phyloP scores from a whole-genome alignment of 2,888 invertebrate genomes.

The Drosophila kuntzei region DNA sequence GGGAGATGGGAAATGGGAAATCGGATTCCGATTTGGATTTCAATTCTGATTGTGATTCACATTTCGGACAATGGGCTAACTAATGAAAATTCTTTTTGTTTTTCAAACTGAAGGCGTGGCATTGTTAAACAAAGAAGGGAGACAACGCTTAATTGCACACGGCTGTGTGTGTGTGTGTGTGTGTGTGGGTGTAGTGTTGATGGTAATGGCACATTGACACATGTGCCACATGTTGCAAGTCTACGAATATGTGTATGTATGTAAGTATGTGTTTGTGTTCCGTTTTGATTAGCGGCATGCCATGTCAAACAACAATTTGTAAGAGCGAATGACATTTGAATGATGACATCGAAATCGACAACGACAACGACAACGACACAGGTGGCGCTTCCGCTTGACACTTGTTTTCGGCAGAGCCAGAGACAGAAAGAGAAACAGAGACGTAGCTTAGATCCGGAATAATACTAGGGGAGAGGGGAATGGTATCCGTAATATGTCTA shows the following conservation, averaged over 20 bases:
- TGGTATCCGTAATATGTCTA: constrained; percentile 64
- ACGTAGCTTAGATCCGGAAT: constrained; percentile 1
- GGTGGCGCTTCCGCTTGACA: constrained; percentile 75
- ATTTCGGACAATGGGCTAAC: constrained; percentile 64
- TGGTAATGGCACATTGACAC: constrained; percentile 38
- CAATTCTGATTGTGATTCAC: constrained; percentile 35
- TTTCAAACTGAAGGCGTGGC: constrained; percentile 38
- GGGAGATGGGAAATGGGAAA: constrained; percentile 2
- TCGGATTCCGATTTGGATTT: constrained; percentile 24
- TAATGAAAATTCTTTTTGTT: constrained; percentile 62
- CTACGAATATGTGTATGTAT: constrained; percentile 25
- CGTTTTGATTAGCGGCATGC: constrained; percentile 81
- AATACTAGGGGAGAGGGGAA: not conserved
- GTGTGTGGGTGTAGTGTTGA: constrained; percentile 39
- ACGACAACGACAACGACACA: constrained; percentile 37
- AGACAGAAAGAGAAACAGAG: not conserved
- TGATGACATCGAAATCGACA: constrained; percentile 66
- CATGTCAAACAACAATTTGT: constrained; percentile 83
- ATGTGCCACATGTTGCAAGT: constrained; percentile 34
- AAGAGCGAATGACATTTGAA: constrained; percentile 76
- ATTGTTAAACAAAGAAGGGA: not conserved
- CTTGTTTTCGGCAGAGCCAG: constrained; percentile 45
- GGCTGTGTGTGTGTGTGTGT: constrained; percentile 1
- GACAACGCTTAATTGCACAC: constrained; percentile 53
- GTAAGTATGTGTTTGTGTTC: constrained; percentile 46